Evolutionary conservation across 1,140 invertebrate species (phyloP).

Genomic region (Theocolax elegans): DNA sequence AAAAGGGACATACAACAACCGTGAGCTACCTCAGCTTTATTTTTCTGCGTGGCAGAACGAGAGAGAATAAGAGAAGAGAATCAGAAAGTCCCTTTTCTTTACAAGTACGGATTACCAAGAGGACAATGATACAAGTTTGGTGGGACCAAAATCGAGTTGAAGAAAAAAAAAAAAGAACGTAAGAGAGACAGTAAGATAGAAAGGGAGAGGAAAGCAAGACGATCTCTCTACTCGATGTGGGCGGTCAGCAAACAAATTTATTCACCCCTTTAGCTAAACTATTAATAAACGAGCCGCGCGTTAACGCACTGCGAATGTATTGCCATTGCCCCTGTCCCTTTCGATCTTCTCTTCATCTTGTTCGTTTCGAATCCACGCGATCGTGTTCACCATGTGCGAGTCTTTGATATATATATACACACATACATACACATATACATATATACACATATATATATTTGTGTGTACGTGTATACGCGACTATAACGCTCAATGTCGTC

Average conservation of each 20-base stretch:
- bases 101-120: slow-evolving; percentile 21
- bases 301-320: slow-evolving; percentile 9
- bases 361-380: too few relatives aligned
- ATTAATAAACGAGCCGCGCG: slow-evolving; percentile 49
- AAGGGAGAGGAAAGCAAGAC: too few relatives aligned
- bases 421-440: neutral
- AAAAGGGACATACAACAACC: neutral
- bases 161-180: too few relatives aligned
- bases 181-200: too few relatives aligned
- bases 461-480: neutral
- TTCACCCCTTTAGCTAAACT: slow-evolving; percentile 51
- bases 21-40: neutral
- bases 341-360: neutral
- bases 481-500: slow-evolving; percentile 13
- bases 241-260: slow-evolving; percentile 51
- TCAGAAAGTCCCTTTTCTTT: slow-evolving; percentile 18
- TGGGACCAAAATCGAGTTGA: neutral
- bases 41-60: neutral
- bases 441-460: neutral
- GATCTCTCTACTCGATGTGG: slow-evolving; percentile 38
- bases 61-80: slow-evolving; percentile 1
- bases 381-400: too few relatives aligned
- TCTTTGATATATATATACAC: neutral
- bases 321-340: neutral
- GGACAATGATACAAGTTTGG: slow-evolving; percentile 16